phyloP scores from a whole-genome alignment of 2,113 vertebrate species.

The Anarhynchus alexandrinus region DNA sequence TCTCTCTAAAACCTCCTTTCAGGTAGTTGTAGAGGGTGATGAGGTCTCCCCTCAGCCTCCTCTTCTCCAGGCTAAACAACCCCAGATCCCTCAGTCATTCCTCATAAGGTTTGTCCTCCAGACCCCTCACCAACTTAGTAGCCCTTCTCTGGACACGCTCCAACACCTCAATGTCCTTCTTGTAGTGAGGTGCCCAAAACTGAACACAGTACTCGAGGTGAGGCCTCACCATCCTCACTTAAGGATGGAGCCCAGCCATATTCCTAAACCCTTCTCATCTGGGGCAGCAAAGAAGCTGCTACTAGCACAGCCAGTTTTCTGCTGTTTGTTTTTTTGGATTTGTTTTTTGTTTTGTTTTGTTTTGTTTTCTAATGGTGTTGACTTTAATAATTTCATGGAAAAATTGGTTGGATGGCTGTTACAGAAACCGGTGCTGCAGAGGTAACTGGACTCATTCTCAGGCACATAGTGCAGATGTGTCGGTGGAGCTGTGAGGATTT shows the following conservation, averaged over 20 bases:
- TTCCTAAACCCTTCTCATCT: not conserved
- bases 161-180: too few relatives aligned
- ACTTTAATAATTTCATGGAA: not conserved
- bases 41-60: too few relatives aligned
- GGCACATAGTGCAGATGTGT: not conserved
- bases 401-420: not conserved
- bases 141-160: too few relatives aligned
- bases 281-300: not conserved
- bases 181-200: too few relatives aligned
- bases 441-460: not conserved
- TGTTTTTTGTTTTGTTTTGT: not conserved
- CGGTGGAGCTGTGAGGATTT: not conserved
- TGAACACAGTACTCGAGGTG: too few relatives aligned
- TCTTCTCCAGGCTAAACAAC: too few relatives aligned
- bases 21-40: too few relatives aligned
- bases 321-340: not conserved
- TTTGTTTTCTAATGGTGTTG: accelerated
- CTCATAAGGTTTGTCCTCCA: too few relatives aligned
- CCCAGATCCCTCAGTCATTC: too few relatives aligned
- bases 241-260: accelerated
- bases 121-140: too few relatives aligned
- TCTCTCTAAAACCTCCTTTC: too few relatives aligned
- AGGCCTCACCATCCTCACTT: too few relatives aligned
- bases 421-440: not conserved
- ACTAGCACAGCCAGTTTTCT: not conserved